A percentile compares a stretch with the other conserved stretches of the same genome.
Conservation (phyloP, 1,140 invertebrate genomes). For the Drosophila triauraria region DNA sequence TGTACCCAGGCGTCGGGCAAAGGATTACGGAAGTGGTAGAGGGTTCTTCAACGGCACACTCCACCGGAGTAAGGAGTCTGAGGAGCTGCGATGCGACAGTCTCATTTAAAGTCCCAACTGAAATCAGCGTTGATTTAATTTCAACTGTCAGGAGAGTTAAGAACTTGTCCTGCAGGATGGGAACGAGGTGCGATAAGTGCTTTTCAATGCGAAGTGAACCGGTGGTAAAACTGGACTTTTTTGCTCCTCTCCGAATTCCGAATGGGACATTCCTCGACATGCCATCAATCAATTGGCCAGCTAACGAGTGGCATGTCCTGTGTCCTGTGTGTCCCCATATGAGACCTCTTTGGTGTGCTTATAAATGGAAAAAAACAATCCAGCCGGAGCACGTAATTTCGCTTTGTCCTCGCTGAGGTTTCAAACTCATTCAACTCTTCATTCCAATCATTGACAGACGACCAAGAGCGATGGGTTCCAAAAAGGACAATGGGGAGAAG, state of each 20-base stretch:
- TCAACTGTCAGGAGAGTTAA: constrained; percentile 47
- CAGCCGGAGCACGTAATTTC: constrained; percentile 64
- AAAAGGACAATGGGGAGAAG: constrained; percentile 22
- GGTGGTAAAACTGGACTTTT: constrained; percentile 22
- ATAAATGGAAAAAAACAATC: constrained; percentile 15
- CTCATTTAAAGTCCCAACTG: constrained; percentile 66
- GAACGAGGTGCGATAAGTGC: constrained; percentile 73
- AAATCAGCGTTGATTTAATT: constrained; percentile 70
- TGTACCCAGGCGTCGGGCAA: constrained; percentile 40
- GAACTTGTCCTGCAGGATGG: constrained; percentile 5
- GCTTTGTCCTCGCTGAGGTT: constrained; percentile 54
- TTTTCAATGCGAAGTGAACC: constrained; percentile 54
- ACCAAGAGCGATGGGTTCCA: constrained; percentile 65
- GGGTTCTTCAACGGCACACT: constrained; percentile 2
- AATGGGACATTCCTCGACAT: constrained; percentile 57
- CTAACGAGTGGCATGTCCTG: constrained; percentile 67
- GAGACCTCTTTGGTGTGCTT: constrained; percentile 1
- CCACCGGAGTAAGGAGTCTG: not conserved
- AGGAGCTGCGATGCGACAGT: constrained; percentile 18
- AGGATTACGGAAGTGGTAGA: constrained; percentile 10
- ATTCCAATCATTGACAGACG: constrained; percentile 48
- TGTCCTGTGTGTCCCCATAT: constrained; percentile 28
- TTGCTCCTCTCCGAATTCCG: constrained; percentile 27
- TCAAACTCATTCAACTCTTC: constrained; percentile 29
- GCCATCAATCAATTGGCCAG: constrained; percentile 76